These are phyloP conservation scores for Sebastes matsubarae DNA, from an alignment of 2,797 vertebrate species.

Conservation along the genomic window DNA sequence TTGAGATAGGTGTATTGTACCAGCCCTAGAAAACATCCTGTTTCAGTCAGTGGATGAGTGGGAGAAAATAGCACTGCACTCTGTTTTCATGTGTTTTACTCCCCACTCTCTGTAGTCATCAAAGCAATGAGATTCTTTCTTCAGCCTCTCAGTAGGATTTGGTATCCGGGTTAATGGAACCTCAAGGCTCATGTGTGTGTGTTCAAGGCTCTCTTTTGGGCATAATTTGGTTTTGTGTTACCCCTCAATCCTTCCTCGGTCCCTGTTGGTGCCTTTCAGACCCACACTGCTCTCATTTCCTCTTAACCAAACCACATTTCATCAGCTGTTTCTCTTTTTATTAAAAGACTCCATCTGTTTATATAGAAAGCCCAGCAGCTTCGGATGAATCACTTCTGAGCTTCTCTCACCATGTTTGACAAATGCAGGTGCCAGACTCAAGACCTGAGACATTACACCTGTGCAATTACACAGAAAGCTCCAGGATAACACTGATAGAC, in stretches of 20 bases:
- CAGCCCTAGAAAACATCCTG: neutral
- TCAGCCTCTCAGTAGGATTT: neutral
- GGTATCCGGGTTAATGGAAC: neutral
- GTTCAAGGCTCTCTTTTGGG: neutral
- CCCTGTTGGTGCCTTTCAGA: neutral
- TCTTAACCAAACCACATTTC: neutral
- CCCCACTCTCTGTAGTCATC: neutral
- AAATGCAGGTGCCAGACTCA: conserved; percentile 5
- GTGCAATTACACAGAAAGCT: neutral
- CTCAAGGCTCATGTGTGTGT: neutral
- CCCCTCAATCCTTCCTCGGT: neutral
- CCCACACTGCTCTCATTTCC: conserved; percentile 3
- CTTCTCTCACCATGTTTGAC: neutral
- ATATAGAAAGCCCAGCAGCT: neutral
- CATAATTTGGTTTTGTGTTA: conserved; percentile 9
- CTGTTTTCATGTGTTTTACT: neutral
- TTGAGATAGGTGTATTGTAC: too few species aligned
- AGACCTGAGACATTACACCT: conserved; percentile 10
- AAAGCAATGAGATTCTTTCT: neutral
- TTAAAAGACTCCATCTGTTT: neutral
- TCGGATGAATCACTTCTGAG: neutral
- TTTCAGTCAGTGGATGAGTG: neutral
- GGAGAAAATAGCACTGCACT: neutral
- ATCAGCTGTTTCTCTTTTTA: neutral
- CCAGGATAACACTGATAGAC: neutral